A percentile compares a stretch with the other conserved stretches of the same genome.
These are phyloP conservation scores for Bufo bufo DNA, from an alignment of 2,113 vertebrate genomes.

Conservation along the genomic window DNA sequence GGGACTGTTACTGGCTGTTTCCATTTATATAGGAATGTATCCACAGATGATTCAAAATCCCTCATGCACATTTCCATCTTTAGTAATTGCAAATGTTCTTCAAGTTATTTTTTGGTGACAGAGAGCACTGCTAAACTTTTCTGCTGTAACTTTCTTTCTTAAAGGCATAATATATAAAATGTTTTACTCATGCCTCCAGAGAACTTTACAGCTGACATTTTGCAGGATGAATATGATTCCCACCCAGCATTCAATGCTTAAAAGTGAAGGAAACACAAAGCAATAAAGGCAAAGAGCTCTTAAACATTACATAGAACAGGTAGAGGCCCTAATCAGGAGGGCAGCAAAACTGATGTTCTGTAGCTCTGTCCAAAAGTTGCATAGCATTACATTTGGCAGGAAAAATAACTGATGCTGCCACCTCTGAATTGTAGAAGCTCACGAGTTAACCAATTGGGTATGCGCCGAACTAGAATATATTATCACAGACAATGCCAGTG, in stretches of 20 bases:
- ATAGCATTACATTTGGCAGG: too few relatives aligned
- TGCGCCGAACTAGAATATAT: too few relatives aligned
- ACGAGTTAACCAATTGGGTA: too few relatives aligned
- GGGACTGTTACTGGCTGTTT: constrained; percentile 29
- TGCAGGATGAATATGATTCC: neutral
- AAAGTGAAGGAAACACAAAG: neutral
- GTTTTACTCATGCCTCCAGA: neutral
- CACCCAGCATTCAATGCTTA: neutral
- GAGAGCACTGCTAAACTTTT: neutral
- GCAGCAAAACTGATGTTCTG: neutral
- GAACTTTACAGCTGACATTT: neutral
- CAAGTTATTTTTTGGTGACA: constrained; percentile 1
- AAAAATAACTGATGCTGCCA: too few relatives aligned
- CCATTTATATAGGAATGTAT: constrained; percentile 29
- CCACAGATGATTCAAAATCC: constrained; percentile 16
- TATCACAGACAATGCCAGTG: too few relatives aligned
- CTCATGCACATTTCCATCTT: constrained; percentile 22
- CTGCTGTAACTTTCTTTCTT: neutral
- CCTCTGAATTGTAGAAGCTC: too few relatives aligned
- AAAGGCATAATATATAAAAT: neutral
- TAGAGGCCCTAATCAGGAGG: neutral
- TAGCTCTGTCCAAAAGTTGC: too few relatives aligned
- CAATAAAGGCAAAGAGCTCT: neutral
- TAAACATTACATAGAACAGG: neutral
- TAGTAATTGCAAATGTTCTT: neutral